Percentiles rank a stretch among this genome's conserved stretches.
phyloP scores from a whole-genome alignment of 2,113 vertebrate species.

The Tachuris rubrigastra region DNA sequence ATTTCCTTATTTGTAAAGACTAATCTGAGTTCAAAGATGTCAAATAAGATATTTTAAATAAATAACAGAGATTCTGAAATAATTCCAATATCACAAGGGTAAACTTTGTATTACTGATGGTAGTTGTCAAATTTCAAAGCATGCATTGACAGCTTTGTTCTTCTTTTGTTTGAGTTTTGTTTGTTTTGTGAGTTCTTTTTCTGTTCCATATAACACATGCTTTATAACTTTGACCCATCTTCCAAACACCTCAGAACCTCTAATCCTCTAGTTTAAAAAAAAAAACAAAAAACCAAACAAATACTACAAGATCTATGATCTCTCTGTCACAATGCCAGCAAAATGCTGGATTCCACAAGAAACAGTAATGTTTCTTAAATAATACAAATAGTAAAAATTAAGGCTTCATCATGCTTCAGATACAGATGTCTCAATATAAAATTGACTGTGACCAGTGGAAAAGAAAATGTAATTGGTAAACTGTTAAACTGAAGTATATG shows the following conservation, averaged over 20 bases:
- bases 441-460: neutral
- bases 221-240: neutral
- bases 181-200: neutral
- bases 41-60: neutral
- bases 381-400: neutral
- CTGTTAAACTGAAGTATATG: neutral
- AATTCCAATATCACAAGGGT: neutral
- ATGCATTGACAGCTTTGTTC: neutral
- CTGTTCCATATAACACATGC: neutral
- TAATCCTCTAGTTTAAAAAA: neutral
- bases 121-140: neutral
- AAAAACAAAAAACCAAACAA: neutral
- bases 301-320: neutral
- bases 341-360: neutral
- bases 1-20: neutral
- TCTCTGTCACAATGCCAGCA: neutral
- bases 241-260: neutral
- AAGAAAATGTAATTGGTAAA: neutral
- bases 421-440: neutral
- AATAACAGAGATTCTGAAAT: neutral
- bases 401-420: neutral
- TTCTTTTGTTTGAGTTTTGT: neutral
- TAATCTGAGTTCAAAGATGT: neutral
- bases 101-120: neutral
- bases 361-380: neutral